Conservation (phyloP, 2,797 vertebrate genomes). For the Poecilia velifera region DNA sequence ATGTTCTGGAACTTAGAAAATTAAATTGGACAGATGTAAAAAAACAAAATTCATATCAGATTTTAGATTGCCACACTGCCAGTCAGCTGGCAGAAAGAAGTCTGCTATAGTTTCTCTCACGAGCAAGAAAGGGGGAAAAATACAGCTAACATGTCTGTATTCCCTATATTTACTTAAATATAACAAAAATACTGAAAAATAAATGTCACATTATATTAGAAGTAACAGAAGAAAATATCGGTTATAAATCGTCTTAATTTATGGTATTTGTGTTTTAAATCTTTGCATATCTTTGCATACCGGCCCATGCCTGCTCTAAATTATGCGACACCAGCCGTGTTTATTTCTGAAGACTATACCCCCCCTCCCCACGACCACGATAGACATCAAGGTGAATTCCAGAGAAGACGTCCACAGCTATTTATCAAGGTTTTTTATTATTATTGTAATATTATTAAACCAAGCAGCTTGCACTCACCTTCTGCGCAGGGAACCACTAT, state of each 20-base stretch:
- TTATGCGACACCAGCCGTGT: neutral
- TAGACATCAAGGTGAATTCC: conserved; percentile 14
- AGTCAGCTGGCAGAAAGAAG: neutral
- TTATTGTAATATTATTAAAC: neutral
- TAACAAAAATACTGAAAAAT: neutral
- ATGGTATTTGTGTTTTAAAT: neutral
- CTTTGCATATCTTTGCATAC: neutral
- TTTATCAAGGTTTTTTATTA: neutral
- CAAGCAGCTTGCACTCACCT: conserved; percentile 86
- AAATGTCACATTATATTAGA: neutral
- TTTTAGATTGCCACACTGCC: neutral
- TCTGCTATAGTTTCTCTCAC: neutral
- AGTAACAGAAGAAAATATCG: neutral
- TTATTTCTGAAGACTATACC: neutral
- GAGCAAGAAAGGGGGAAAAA: neutral
- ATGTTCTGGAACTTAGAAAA: neutral
- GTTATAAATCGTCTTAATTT: neutral
- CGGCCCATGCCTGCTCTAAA: neutral
- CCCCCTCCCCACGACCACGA: neutral
- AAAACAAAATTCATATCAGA: neutral
- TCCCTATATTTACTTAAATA: neutral
- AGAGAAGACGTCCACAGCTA: conserved; percentile 15
- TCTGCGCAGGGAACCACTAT: conserved; percentile 98
- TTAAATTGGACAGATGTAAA: neutral
- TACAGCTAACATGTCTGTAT: neutral